These are phyloP conservation scores for Cladorhizidae sp. DNA, from an alignment of 37 sponge, comb jelly and placozoan genomes.

Conservation along the genomic window DNA sequence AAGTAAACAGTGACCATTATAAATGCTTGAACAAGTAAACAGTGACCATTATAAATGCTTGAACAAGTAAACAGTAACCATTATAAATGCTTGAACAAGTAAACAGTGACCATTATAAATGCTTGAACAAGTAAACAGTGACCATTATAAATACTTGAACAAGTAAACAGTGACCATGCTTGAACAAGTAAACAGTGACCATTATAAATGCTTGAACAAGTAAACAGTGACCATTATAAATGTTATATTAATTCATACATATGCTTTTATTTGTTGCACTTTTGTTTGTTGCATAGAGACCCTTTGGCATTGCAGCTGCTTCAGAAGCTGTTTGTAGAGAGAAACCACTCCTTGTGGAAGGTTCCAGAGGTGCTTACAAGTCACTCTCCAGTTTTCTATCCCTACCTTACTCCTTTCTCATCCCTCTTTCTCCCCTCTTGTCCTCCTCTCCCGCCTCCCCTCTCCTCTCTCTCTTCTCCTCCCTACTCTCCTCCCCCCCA, in stretches of 20 bases:
- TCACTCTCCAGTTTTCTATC: too few species aligned
- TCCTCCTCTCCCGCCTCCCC: too few species aligned
- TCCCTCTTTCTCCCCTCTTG: not conserved
- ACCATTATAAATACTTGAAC: constrained; percentile 8
- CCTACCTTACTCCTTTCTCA: not conserved
- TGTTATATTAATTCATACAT: not conserved
- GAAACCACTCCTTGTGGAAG: constrained; percentile 83
- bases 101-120: not conserved
- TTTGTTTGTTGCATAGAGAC: constrained; percentile 21
- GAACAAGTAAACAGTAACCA: constrained; percentile 23
- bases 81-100: constrained; percentile 41
- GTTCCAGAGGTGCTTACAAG: constrained; percentile 73
- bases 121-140: constrained; percentile 21
- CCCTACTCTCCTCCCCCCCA: too few species aligned
- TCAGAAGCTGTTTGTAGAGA: constrained; percentile 71
- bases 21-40: constrained; percentile 32
- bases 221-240: constrained; percentile 3
- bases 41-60: too few species aligned
- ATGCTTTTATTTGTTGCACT: not conserved
- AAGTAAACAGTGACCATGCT: constrained; percentile 22
- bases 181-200: constrained; percentile 23
- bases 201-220: constrained; percentile 35
- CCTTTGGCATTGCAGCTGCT: constrained; percentile 55
- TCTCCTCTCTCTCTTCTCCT: too few species aligned
- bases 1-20: constrained; percentile 27